A percentile compares a stretch with the other conserved stretches of the same genome.
Evolutionary conservation across 2,797 vertebrate genomes (phyloP).

Genomic region (Manis crassicaudata): DNA sequence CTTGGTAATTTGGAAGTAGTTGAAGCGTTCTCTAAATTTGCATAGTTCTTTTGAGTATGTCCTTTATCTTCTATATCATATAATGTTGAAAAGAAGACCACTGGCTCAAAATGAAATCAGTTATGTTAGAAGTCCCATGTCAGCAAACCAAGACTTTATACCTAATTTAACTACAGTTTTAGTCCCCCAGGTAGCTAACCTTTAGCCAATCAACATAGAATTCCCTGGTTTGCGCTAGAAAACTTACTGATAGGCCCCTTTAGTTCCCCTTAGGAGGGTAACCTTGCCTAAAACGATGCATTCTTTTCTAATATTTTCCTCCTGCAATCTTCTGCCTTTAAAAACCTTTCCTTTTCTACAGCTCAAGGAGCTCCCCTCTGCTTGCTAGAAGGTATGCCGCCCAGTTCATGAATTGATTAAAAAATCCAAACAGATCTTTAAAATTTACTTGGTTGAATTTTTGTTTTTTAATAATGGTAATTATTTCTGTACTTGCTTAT

Average conservation of each 20-base stretch:
- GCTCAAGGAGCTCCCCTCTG: no score
- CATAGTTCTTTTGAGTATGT: neutral
- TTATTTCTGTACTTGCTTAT: constrained; percentile 15
- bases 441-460: no score
- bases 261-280: neutral
- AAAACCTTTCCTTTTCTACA: no score
- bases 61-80: neutral
- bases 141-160: neutral
- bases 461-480: neutral
- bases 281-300: neutral
- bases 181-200: neutral
- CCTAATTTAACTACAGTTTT: neutral
- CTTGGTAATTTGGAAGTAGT: neutral
- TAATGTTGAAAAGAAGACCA: neutral
- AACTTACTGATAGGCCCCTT: neutral
- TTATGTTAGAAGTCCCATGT: neutral
- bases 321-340: no score
- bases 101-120: neutral
- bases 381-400: no score
- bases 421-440: no score
- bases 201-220: neutral
- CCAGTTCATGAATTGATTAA: no score
- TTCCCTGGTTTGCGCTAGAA: neutral
- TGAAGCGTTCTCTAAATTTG: neutral
- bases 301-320: neutral